These are phyloP conservation scores for Sepiola atlantica DNA, from an alignment of 2,888 invertebrate genomes.

Conservation along the genomic window DNA sequence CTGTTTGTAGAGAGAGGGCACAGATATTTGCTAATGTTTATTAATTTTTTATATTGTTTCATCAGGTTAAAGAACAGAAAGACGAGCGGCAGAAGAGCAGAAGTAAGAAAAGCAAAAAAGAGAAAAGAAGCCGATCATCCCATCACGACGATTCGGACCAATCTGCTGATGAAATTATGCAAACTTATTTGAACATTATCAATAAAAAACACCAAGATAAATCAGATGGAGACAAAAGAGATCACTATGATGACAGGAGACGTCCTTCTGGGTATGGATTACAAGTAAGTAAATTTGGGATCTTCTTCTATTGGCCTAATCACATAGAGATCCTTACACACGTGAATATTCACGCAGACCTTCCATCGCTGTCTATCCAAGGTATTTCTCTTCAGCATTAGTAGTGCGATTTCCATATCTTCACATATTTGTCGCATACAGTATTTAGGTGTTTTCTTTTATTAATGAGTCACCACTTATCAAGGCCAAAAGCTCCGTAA, in stretches of 20 bases:
- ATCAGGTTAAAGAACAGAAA: slow-evolving; percentile 54
- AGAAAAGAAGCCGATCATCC: neutral
- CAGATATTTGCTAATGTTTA: neutral
- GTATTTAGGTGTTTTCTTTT: no score
- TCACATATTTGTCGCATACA: no score
- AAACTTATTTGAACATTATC: slow-evolving; percentile 68
- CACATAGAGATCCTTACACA: no score
- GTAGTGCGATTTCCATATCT: no score
- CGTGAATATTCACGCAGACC: no score
- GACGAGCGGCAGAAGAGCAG: slow-evolving; percentile 46
- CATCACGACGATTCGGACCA: neutral
- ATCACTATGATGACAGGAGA: neutral
- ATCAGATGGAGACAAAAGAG: neutral
- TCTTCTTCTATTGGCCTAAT: no score
- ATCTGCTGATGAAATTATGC: slow-evolving; percentile 66
- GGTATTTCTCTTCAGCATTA: no score
- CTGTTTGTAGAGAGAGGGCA: neutral
- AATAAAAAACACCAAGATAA: slow-evolving; percentile 61
- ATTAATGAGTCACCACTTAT: no score
- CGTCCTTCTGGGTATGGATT: neutral
- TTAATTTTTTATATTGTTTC: neutral
- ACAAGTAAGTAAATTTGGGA: neutral
- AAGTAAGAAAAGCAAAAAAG: slow-evolving; percentile 49
- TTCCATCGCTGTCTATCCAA: no score
- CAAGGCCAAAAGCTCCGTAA: no score